Conservation (phyloP, 2,888 invertebrate genomes). For the Eumerus sabulonum region DNA sequence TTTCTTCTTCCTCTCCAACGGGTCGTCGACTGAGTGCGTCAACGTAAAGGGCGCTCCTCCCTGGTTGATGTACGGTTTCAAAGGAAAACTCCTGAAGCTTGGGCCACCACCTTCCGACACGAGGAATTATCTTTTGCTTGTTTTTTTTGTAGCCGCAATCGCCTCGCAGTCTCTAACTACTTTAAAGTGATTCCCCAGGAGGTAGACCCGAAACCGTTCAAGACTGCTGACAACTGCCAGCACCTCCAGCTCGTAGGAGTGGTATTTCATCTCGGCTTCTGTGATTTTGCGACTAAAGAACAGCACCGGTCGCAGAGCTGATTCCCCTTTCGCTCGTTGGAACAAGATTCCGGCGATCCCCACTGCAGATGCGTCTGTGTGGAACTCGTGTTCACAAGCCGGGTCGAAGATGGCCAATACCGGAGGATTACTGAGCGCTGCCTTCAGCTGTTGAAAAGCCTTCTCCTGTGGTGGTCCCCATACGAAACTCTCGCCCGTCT, state of each 20-base stretch:
- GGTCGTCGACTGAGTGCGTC: constrained; percentile 26
- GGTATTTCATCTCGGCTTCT: constrained; percentile 20
- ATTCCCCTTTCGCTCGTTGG: neutral
- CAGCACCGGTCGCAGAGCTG: neutral
- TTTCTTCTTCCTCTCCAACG: neutral
- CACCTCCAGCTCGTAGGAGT: constrained; percentile 26
- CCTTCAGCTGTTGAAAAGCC: constrained; percentile 2
- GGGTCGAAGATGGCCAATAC: constrained; percentile 8
- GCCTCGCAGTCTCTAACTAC: constrained; percentile 26
- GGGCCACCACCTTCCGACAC: constrained; percentile 9
- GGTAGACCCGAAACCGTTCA: constrained; percentile 9
- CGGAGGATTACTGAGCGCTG: constrained; percentile 1
- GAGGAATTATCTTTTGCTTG: constrained; percentile 13
- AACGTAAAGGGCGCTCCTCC: constrained; percentile 13
- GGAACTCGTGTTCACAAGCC: constrained; percentile 9
- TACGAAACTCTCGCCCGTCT: neutral
- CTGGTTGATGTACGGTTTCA: constrained; percentile 24
- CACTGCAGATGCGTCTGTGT: constrained; percentile 9
- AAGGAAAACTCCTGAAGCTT: constrained; percentile 32
- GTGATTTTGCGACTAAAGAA: constrained; percentile 6
- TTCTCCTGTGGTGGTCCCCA: neutral
- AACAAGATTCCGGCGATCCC: constrained; percentile 7
- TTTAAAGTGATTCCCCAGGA: constrained; percentile 12
- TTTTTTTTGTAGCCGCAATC: constrained; percentile 26
- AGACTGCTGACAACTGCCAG: constrained; percentile 22